Percentiles rank a stretch among this genome's conserved stretches.
Evolutionary conservation across 2,888 invertebrate species (phyloP).

Genomic region (Allacma fusca): DNA sequence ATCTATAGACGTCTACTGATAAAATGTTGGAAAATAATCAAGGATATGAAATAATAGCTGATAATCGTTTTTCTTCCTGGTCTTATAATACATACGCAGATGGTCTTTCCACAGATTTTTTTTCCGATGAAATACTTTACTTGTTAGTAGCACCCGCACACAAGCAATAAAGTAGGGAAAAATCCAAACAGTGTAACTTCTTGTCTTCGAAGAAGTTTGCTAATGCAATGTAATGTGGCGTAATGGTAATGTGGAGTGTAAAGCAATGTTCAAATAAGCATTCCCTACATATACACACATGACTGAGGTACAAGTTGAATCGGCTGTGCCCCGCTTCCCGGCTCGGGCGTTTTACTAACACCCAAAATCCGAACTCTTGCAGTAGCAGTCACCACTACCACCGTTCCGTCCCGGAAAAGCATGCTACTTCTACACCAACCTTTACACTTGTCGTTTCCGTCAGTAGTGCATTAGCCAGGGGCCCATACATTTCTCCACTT

Average conservation of each 20-base stretch:
- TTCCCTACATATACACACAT: conserved; percentile 5
- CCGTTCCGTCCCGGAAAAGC: conserved; percentile 24
- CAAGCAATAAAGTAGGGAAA: conserved; percentile 23
- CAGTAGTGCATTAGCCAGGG: conserved; percentile 40
- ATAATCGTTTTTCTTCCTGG: too few species aligned
- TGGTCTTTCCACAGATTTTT: too few species aligned
- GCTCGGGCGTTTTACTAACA: conserved; percentile 36
- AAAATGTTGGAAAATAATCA: too few species aligned
- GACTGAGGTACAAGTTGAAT: conserved; percentile 11
- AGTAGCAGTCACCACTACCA: conserved; percentile 19
- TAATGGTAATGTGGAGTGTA: conserved; percentile 22
- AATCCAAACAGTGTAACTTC: conserved; percentile 24
- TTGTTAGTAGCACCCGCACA: not conserved
- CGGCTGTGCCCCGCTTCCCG: conserved; percentile 8
- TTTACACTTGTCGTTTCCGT: conserved; percentile 42
- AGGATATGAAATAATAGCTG: too few species aligned
- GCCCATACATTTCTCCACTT: conserved; percentile 25
- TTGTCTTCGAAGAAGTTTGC: conserved; percentile 36
- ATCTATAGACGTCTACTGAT: too few species aligned
- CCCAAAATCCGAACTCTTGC: conserved; percentile 34
- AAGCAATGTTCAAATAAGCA: conserved; percentile 20
- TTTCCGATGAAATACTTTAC: too few species aligned
- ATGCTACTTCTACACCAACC: conserved; percentile 21
- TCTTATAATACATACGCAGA: too few species aligned
- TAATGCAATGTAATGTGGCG: conserved; percentile 44